Evolutionary conservation across 2,888 invertebrate species (phyloP), one percentile per base, ranked within the genome.

Genomic region (Drosophila yooni): DNA sequence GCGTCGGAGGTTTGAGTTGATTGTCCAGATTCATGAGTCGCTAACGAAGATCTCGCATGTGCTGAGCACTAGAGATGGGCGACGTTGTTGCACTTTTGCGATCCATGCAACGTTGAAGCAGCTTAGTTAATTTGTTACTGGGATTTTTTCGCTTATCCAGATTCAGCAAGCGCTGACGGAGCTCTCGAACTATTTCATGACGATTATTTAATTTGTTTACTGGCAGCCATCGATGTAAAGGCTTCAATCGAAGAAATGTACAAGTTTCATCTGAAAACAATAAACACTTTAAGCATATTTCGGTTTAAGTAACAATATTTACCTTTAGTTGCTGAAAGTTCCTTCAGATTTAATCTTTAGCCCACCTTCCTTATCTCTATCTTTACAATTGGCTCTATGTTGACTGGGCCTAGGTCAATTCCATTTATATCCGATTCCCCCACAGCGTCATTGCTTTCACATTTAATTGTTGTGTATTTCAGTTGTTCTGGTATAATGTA

Each of bases 11-110:
- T 1, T n/a, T 43, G 10, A 5, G n/a, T 7, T 18, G 27, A 10
- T 36, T 25, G 2, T 62, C 73, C 13, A 74, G 34, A 4, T 74
- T 74, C 38, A 69, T 68, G 0, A 74, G 62, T 34, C 69, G 74
- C 43, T 62, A 61, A 1, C 75, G 75, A 13, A 74, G 48, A 6
- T 74, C 54, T 0, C 50, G 58, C 75, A 74, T 75, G 1, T 36
- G 74, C 11, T 74, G 33, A 7, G 61, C 25, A 38, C 11, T 53
- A 2, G 38, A 31, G 21, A 21, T 21, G 11, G 6, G 15, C 25
- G 8, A 25, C 38, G 7, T 18, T 18, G 25, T 3, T 25, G 46
- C 7, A 25, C 15, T 46, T 13, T 46, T 46, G 13, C 7, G 3
- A 13, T 13, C 0, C 13, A 1, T 25, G 53, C 1, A 27, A 18